Conservation (phyloP, 2,797 vertebrate species). For the Onychomys torridus region DNA sequence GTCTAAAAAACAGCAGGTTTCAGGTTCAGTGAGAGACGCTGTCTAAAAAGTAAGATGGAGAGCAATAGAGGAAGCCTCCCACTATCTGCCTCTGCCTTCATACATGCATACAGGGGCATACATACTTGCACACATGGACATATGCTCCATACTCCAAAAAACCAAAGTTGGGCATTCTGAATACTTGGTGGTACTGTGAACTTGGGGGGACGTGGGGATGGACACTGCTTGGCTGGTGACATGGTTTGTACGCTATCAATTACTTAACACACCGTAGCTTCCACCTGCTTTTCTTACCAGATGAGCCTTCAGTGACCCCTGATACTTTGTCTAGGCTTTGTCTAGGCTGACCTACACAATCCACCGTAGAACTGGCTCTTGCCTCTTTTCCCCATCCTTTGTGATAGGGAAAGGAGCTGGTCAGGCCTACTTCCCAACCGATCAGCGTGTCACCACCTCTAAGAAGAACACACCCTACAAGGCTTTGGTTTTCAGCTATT, state of each 20-base stretch:
- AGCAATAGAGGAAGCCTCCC: neutral
- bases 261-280: neutral
- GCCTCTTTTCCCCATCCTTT: neutral
- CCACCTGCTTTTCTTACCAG: neutral
- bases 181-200: neutral
- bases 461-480: neutral
- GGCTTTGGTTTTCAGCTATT: neutral
- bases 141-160: neutral
- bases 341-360: neutral
- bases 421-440: fast-evolving
- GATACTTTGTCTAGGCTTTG: neutral
- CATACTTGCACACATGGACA: neutral
- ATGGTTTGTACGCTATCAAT: neutral
- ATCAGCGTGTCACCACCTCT: neutral
- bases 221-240: neutral
- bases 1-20: neutral
- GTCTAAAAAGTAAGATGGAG: neutral
- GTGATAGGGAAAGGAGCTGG: neutral
- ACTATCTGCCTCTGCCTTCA: neutral
- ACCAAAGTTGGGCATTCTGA: neutral
- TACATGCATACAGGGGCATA: no score
- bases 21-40: neutral
- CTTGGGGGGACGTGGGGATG: fast-evolving
- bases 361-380: neutral
- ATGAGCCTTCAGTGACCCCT: neutral